Evolutionary conservation across 1,140 invertebrate species (phyloP).

Genomic region (Aporrectodea caliginosa): DNA sequence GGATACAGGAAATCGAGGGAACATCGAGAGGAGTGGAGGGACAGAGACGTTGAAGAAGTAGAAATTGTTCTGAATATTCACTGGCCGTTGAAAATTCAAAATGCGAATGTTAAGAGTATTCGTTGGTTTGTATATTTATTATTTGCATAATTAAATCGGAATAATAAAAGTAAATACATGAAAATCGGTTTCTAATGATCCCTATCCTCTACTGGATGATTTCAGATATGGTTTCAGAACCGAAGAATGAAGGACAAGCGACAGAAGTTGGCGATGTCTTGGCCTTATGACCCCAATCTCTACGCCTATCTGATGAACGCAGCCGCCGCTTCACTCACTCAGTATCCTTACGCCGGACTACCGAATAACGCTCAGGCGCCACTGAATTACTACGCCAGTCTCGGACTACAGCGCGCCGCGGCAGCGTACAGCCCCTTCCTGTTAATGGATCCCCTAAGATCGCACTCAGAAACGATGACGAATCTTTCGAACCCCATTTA

Average conservation of each 20-base stretch:
- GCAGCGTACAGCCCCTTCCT: constrained; percentile 13
- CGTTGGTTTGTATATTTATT: no score
- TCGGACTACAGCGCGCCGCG: constrained; percentile 26
- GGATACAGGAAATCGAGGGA: no score
- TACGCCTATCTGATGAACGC: constrained; percentile 83
- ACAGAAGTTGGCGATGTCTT: constrained; percentile 83
- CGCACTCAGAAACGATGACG: not conserved
- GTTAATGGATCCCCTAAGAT: not conserved
- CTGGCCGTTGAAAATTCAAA: no score
- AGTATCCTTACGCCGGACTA: constrained; percentile 12
- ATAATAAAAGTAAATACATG: no score
- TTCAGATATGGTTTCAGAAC: constrained; percentile 98
- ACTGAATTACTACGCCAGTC: constrained; percentile 38
- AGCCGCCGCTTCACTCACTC: constrained; percentile 51
- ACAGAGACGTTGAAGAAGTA: no score
- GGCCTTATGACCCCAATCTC: constrained; percentile 90
- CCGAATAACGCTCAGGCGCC: constrained; percentile 11
- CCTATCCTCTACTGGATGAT: no score
- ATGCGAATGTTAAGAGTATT: no score
- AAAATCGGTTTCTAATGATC: no score
- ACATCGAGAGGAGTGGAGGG: no score
- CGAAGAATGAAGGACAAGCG: constrained; percentile 98
- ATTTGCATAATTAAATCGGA: no score
- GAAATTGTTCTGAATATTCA: no score
- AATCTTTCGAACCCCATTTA: not conserved